phyloP scores from a whole-genome alignment of 92 coral and sea anemone genomes.

The Actinernus sp. region DNA sequence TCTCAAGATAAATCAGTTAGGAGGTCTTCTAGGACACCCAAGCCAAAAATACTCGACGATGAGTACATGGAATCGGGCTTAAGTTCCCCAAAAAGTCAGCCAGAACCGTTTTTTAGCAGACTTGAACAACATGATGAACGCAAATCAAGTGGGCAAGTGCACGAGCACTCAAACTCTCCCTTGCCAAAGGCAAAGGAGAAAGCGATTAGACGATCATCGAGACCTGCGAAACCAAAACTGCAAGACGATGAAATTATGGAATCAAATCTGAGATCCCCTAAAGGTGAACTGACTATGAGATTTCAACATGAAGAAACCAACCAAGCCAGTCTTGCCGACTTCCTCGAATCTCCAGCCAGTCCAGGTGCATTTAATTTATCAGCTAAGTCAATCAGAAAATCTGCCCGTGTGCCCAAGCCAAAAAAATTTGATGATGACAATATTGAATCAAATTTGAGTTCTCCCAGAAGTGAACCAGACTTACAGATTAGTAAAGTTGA shows the following conservation, averaged over 20 bases:
- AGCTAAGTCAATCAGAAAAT: slow-evolving; percentile 4
- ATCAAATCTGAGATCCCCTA: background rate
- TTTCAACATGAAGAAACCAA: background rate
- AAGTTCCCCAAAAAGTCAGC: slow-evolving; percentile 11
- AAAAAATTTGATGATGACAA: slow-evolving; percentile 14
- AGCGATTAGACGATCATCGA: slow-evolving; percentile 84
- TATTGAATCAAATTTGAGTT: background rate
- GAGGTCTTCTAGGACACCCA: slow-evolving; percentile 96
- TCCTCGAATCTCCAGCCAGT: too few species aligned
- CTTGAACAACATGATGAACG: background rate
- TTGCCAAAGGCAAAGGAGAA: background rate
- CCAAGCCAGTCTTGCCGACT: background rate
- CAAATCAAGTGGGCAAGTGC: background rate
- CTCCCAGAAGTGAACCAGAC: background rate
- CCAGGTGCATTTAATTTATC: background rate
- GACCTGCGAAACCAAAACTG: slow-evolving; percentile 88
- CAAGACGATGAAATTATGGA: slow-evolving; percentile 73
- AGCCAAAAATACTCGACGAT: slow-evolving; percentile 85
- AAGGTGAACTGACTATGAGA: background rate
- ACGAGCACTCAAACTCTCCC: background rate
- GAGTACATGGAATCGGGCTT: slow-evolving; percentile 45
- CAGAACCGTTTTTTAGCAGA: background rate
- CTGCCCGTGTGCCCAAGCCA: slow-evolving; percentile 28
- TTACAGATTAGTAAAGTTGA: background rate
- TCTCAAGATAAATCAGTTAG: slow-evolving; percentile 57